Conservation (phyloP, 2,113 vertebrate genomes). For the Stictonetta naevosa region DNA sequence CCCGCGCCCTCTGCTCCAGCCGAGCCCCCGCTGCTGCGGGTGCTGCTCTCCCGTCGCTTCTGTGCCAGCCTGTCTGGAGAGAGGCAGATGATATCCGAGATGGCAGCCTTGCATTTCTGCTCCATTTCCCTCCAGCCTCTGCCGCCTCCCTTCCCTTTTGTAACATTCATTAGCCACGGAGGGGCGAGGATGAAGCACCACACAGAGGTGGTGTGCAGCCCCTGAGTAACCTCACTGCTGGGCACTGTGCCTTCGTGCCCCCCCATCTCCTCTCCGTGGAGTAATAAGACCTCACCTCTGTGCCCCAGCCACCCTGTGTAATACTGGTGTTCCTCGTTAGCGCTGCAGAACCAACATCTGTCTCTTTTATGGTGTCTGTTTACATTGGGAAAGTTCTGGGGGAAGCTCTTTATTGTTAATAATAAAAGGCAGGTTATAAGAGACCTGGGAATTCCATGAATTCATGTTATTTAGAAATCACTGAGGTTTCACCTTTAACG, state of each 20-base stretch:
- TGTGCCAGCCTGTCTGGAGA: not conserved
- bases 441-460: slow-evolving; percentile 43
- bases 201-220: not conserved
- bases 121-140: slow-evolving; percentile 44
- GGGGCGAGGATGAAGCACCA: not conserved
- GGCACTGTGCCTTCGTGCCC: not conserved
- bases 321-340: not conserved
- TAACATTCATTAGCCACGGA: not conserved
- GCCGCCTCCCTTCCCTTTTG: slow-evolving; percentile 8
- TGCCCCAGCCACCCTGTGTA: rapidly evolving
- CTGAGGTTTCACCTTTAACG: not conserved
- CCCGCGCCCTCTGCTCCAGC: not conserved
- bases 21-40: not conserved
- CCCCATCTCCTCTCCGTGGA: rapidly evolving
- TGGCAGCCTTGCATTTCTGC: slow-evolving; percentile 1
- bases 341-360: not conserved
- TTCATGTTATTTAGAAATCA: not conserved
- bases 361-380: not conserved
- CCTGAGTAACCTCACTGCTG: not conserved
- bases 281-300: not conserved
- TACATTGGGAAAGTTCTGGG: slow-evolving; percentile 11
- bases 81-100: not conserved
- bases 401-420: slow-evolving; percentile 39
- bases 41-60: not conserved
- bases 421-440: slow-evolving; percentile 33